A percentile compares a stretch with the other conserved stretches of the same genome.
These are phyloP conservation scores for Cynopterus sphinx DNA, from an alignment of 2,797 vertebrate genomes.

Conservation along the genomic window DNA sequence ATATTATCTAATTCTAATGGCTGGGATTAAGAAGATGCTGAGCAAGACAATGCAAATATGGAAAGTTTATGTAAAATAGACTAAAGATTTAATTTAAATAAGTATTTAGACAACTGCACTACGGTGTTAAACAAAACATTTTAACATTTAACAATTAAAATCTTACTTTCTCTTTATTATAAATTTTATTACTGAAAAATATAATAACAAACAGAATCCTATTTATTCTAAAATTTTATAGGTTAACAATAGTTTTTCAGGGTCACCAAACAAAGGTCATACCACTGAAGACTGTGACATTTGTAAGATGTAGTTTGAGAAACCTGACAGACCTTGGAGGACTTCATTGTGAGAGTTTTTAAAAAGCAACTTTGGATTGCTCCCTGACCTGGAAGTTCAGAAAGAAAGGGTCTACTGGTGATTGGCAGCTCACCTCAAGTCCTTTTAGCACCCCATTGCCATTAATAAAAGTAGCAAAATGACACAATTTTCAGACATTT, in stretches of 20 bases:
- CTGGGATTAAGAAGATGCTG: neutral
- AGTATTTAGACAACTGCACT: neutral
- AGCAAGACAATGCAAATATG: neutral
- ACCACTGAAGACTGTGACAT: neutral
- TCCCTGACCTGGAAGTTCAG: constrained; percentile 26
- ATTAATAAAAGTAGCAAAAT: constrained; percentile 56
- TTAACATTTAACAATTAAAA: constrained; percentile 1
- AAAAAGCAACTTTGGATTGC: neutral
- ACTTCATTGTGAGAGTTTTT: neutral
- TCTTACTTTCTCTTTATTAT: constrained; percentile 37
- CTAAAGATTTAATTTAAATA: neutral
- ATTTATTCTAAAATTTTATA: constrained; percentile 34
- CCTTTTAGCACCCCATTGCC: neutral
- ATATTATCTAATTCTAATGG: neutral
- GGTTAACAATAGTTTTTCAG: constrained; percentile 50
- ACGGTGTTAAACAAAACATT: neutral
- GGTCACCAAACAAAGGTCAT: neutral
- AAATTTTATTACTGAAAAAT: constrained; percentile 67
- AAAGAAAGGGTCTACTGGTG: neutral
- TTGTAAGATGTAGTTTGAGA: neutral
- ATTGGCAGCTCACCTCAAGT: constrained; percentile 51
- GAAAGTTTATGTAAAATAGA: neutral
- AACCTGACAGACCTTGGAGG: neutral
- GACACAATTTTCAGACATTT: constrained; percentile 50
- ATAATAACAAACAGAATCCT: constrained; percentile 23